A percentile compares a stretch with the other conserved stretches of the same genome.
phyloP scores from a whole-genome alignment of 1,140 invertebrate genomes.

The Coelopa frigida region DNA sequence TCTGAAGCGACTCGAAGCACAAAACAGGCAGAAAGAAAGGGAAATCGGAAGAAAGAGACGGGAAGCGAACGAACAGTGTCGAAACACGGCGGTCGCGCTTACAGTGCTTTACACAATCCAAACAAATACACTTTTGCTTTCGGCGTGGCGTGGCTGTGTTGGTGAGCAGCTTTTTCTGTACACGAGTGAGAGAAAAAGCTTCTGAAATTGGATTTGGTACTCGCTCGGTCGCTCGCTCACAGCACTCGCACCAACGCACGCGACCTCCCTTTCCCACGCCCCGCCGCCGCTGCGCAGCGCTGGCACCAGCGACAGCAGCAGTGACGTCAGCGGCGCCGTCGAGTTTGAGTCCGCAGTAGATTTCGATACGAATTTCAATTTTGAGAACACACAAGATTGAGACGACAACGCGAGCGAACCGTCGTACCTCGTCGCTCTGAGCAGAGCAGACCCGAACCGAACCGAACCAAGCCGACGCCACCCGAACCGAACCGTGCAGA shows the following conservation, averaged over 20 bases:
- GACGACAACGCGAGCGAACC: too few species aligned
- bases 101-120: background rate
- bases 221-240: slow-evolving; percentile 11
- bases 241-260: background rate
- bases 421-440: too few species aligned
- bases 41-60: slow-evolving; percentile 1
- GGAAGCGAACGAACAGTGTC: background rate
- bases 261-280: background rate
- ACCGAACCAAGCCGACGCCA: too few species aligned
- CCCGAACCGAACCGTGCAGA: too few species aligned
- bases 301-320: slow-evolving; percentile 13
- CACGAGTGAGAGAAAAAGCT: too few species aligned
- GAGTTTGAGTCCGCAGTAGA: background rate
- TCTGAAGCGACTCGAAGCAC: too few species aligned
- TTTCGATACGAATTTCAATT: too few species aligned
- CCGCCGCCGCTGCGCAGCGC: slow-evolving; percentile 4
- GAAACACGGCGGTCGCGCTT: too few species aligned
- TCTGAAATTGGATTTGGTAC: too few species aligned
- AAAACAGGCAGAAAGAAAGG: too few species aligned
- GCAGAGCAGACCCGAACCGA: too few species aligned
- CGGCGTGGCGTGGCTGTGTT: slow-evolving; percentile 6
- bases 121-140: slow-evolving; percentile 42
- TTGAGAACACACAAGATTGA: too few species aligned
- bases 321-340: background rate
- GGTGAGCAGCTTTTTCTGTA: background rate